Evolutionary conservation across 2,888 invertebrate species (phyloP).

Genomic region (Opisthograptis luteolata): DNA sequence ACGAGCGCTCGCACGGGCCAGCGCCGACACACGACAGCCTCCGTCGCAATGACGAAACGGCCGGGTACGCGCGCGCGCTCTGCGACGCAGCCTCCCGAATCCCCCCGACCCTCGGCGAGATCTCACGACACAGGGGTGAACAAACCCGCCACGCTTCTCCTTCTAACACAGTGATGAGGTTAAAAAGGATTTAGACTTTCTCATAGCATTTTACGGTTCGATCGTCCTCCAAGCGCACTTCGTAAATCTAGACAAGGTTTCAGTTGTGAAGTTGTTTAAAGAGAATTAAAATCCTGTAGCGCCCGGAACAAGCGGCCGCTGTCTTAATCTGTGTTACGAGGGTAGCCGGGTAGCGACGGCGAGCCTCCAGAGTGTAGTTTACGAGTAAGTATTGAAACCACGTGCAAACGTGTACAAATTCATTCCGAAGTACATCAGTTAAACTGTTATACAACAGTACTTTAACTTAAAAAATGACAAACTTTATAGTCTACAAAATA

Average conservation of each 20-base stretch:
- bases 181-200: conserved; percentile 81
- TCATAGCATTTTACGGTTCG: conserved; percentile 74
- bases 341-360: conserved; percentile 2
- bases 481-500: neutral
- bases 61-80: conserved; percentile 83
- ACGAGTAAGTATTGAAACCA: conserved; percentile 4
- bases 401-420: too few relatives aligned
- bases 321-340: conserved; percentile 20
- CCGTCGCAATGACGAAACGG: conserved; percentile 83
- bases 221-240: conserved; percentile 59
- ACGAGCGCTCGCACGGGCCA: conserved; percentile 77
- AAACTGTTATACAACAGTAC: too few relatives aligned
- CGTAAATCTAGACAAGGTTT: conserved; percentile 52
- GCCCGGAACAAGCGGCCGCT: conserved; percentile 22
- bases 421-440: too few relatives aligned
- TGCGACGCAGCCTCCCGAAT: conserved; percentile 77
- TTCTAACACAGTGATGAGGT: conserved; percentile 79
- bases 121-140: conserved; percentile 76
- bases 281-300: conserved; percentile 32
- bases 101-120: conserved; percentile 67
- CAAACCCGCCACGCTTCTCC: conserved; percentile 80
- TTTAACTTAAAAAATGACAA: too few relatives aligned
- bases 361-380: conserved; percentile 5
- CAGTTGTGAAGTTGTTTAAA: conserved; percentile 46
- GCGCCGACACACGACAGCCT: conserved; percentile 82